A percentile compares a stretch with the other conserved stretches of the same genome.
Evolutionary conservation across 2,797 vertebrate genomes (phyloP).

Genomic region (Pogoniulus pusillus): DNA sequence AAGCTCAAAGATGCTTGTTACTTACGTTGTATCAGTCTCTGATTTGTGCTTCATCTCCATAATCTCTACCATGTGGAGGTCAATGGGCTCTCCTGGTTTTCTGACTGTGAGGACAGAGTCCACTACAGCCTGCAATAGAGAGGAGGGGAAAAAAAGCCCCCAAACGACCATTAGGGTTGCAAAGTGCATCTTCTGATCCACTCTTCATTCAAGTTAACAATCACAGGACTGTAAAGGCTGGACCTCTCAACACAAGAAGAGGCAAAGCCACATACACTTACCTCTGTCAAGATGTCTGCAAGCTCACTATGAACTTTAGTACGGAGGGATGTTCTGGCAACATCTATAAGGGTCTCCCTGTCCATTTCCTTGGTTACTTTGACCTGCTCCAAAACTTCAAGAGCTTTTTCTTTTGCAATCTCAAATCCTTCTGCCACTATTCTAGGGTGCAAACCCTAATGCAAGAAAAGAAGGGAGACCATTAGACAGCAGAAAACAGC

Average conservation of each 20-base stretch:
- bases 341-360: slow-evolving; percentile 88
- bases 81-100: slow-evolving; percentile 88
- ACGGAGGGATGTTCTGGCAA: slow-evolving; percentile 92
- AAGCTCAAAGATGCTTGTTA: neutral
- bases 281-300: slow-evolving; percentile 95
- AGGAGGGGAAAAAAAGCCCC: neutral
- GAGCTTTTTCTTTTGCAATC: slow-evolving; percentile 91
- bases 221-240: neutral
- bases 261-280: slow-evolving; percentile 43
- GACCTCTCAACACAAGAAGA: neutral
- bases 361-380: slow-evolving; percentile 89
- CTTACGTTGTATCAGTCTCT: slow-evolving; percentile 94
- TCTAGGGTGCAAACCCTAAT: slow-evolving; percentile 93
- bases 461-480: neutral
- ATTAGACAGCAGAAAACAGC: neutral
- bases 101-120: slow-evolving; percentile 91
- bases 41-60: slow-evolving; percentile 99
- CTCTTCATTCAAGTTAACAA: neutral
- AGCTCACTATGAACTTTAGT: slow-evolving; percentile 94
- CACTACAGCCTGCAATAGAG: slow-evolving; percentile 88
- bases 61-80: slow-evolving; percentile 97
- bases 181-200: neutral
- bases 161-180: neutral
- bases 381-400: slow-evolving; percentile 88
- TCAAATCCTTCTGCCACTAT: slow-evolving; percentile 97